Conservation (phyloP, 2,113 vertebrate genomes). For the Clinocottus analis region DNA sequence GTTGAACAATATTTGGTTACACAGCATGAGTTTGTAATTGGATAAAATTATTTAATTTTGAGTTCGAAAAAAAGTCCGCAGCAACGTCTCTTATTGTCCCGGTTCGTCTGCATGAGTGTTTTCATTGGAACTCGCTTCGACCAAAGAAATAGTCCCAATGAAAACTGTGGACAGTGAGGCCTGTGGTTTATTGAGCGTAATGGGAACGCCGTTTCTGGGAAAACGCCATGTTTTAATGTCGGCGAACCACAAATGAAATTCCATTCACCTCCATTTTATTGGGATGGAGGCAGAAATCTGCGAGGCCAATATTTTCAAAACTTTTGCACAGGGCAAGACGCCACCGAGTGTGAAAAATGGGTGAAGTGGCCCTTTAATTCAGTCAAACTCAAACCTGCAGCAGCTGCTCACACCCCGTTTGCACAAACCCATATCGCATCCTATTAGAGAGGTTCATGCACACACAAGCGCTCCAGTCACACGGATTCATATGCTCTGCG, state of each 20-base stretch:
- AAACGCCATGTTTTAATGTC: slow-evolving; percentile 23
- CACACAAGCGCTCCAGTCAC: slow-evolving; percentile 62
- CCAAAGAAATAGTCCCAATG: slow-evolving; percentile 47
- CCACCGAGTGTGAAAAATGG: not conserved
- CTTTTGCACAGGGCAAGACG: not conserved
- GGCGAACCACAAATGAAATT: slow-evolving; percentile 26
- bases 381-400: slow-evolving; percentile 16
- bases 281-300: slow-evolving; percentile 3
- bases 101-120: slow-evolving; percentile 33
- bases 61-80: slow-evolving; percentile 14
- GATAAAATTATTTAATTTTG: not conserved
- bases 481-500: slow-evolving; percentile 66
- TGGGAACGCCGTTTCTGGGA: slow-evolving; percentile 49
- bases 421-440: slow-evolving; percentile 57
- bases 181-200: slow-evolving; percentile 43
- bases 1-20: slow-evolving; percentile 20
- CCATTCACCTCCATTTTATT: slow-evolving; percentile 15
- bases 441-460: slow-evolving; percentile 61
- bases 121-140: slow-evolving; percentile 45
- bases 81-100: slow-evolving; percentile 8
- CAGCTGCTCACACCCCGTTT: slow-evolving; percentile 56
- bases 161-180: slow-evolving; percentile 51
- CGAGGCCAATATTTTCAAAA: not conserved
- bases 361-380: slow-evolving; percentile 19
- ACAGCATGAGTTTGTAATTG: slow-evolving; percentile 7